Base-by-base conservation (phyloP, 1,140 invertebrate genomes). In the Heliconius hermathena region DNA sequence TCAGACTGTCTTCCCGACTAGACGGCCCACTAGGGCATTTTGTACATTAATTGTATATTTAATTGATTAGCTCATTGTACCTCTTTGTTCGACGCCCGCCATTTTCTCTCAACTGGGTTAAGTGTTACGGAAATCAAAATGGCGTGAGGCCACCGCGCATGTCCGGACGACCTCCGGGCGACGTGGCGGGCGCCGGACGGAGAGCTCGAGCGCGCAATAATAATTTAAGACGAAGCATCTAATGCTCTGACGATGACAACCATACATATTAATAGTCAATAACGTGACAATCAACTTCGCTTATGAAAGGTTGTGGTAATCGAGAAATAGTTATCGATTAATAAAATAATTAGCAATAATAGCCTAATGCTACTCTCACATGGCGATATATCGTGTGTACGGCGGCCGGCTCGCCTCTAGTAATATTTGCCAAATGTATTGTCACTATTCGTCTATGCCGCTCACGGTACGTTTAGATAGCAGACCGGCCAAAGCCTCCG, bases 291-390 rank as follows among this genome's bases (percentile, higher is more conserved):
- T 93, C 89, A 88, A 94, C 92, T 93, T 94, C 91, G 91, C 92
- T 94, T 94, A 94, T 94, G 93, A 94, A 93, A 90, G 93, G 93
- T 94, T 94, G 93, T 94, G 93, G 90, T 93, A 89, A 94, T 90
- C 91, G 93, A 91, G 90, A 93, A 93, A 93, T 92, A 93, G 89
- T 91, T 93, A 90, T 93, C 89, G 91, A 90, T 89, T 92, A 88
- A 90, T 88, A 89, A 91, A 91, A 88, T 90, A 89, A 87, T 92
- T 93, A 94, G 93, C 93, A 93, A 94, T 94, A 94, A 94, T 93
- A 93, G 91, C 92, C 87, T 92, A 90, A 91, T 86, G 90, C 91
- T 90, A 91, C 88, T 89, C 89, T 91, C 89, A 89, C 88, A 89
- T 89, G 84, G 88, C 84, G 87, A 90, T 89, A 91, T 92, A 92